Conservation (phyloP, 1,140 invertebrate genomes). For the Trissolcus basalis region DNA sequence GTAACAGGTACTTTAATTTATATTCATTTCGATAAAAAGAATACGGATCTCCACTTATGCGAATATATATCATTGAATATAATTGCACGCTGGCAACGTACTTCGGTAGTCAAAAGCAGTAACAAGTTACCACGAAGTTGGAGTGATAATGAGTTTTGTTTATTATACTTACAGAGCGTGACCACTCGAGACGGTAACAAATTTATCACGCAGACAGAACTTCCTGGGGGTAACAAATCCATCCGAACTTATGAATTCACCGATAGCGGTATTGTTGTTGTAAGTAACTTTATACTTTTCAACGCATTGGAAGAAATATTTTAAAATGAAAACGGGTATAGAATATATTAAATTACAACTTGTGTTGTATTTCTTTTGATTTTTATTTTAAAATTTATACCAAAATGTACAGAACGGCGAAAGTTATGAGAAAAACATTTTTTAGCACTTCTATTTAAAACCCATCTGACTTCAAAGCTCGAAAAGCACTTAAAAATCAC, state of each 20-base stretch:
- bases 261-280: conserved; percentile 66
- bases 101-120: conserved; percentile 6
- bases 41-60: conserved; percentile 22
- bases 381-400: conserved; percentile 50
- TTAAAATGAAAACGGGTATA: too few species aligned
- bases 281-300: conserved; percentile 59
- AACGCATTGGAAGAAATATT: neutral
- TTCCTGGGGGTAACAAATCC: conserved; percentile 59
- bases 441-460: conserved; percentile 41
- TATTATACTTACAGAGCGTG: conserved; percentile 65
- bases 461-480: conserved; percentile 34
- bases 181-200: conserved; percentile 68
- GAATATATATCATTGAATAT: conserved; percentile 35
- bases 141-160: conserved; percentile 43
- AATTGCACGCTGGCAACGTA: conserved; percentile 19
- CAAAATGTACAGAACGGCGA: conserved; percentile 34
- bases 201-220: conserved; percentile 64
- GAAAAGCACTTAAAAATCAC: conserved; percentile 48
- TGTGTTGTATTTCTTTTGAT: conserved; percentile 27
- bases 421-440: conserved; percentile 37
- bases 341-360: too few species aligned
- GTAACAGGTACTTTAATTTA: conserved; percentile 7
- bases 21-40: conserved; percentile 22
- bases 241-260: conserved; percentile 69
- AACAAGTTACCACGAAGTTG: conserved; percentile 5